phyloP scores from a whole-genome alignment of 37 sponge, comb jelly and placozoan genomes.

The Theonella swinhoei region DNA sequence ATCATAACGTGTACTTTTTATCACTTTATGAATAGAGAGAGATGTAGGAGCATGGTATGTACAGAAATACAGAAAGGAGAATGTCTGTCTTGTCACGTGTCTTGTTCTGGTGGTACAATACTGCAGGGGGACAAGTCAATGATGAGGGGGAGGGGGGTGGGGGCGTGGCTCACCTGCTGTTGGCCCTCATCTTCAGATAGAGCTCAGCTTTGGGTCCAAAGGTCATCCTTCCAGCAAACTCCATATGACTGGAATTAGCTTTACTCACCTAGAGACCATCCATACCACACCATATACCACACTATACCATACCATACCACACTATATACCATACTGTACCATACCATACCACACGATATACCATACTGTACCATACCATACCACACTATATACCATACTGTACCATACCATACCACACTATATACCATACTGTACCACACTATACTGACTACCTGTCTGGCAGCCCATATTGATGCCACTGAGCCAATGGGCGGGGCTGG shows the following conservation, averaged over 20 bases:
- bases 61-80: not conserved
- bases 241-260: constrained; percentile 42
- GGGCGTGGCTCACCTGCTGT: constrained; percentile 4
- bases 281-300: too few species aligned
- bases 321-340: too few species aligned
- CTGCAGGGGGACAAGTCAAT: not conserved
- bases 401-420: too few species aligned
- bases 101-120: not conserved
- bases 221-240: constrained; percentile 69
- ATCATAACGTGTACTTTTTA: too few species aligned
- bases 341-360: too few species aligned
- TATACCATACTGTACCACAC: too few species aligned
- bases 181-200: constrained; percentile 30
- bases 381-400: too few species aligned
- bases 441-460: constrained; percentile 4
- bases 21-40: too few species aligned
- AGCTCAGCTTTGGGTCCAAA: constrained; percentile 61
- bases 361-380: too few species aligned
- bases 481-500: constrained; percentile 47
- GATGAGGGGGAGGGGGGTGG: not conserved
- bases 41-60: too few species aligned
- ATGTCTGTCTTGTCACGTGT: not conserved
- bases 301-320: too few species aligned
- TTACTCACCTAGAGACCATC: constrained; percentile 20
- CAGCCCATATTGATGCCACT: constrained; percentile 69